phyloP scores from a whole-genome alignment of 2,797 vertebrate species.

The Platyrinchus mystaceus region DNA sequence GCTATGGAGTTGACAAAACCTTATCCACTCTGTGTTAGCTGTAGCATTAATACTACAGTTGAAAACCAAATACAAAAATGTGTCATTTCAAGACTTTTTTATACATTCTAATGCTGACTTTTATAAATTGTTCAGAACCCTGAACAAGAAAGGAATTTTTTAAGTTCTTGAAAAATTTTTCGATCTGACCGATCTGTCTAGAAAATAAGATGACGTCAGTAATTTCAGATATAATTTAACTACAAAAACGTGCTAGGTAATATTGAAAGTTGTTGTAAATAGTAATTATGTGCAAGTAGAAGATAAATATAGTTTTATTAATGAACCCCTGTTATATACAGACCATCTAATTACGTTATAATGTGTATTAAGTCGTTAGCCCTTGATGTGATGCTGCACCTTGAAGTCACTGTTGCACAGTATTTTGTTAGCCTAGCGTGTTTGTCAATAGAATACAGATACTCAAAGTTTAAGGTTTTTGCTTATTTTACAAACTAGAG shows the following conservation, averaged over 20 bases:
- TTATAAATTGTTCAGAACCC: background rate
- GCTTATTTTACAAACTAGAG: slow-evolving; percentile 3
- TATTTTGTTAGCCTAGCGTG: background rate
- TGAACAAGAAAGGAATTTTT: background rate
- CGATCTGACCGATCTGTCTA: background rate
- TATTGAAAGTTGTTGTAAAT: background rate
- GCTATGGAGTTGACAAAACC: background rate
- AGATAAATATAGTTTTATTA: background rate
- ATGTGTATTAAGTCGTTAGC: background rate
- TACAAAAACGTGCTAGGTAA: background rate
- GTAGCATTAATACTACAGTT: background rate
- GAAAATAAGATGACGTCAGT: background rate
- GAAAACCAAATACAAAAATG: background rate
- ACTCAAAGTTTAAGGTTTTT: background rate
- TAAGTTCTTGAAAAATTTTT: background rate
- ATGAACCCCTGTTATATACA: background rate
- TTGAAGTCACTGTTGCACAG: background rate
- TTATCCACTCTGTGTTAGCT: background rate
- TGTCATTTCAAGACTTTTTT: background rate
- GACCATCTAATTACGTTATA: background rate
- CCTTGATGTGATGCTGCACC: background rate
- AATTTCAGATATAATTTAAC: background rate
- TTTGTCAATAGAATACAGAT: background rate
- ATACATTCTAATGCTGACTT: background rate
- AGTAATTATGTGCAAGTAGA: background rate